Conservation (phyloP, 2,797 vertebrate genomes). For the Siniperca scherzeri region DNA sequence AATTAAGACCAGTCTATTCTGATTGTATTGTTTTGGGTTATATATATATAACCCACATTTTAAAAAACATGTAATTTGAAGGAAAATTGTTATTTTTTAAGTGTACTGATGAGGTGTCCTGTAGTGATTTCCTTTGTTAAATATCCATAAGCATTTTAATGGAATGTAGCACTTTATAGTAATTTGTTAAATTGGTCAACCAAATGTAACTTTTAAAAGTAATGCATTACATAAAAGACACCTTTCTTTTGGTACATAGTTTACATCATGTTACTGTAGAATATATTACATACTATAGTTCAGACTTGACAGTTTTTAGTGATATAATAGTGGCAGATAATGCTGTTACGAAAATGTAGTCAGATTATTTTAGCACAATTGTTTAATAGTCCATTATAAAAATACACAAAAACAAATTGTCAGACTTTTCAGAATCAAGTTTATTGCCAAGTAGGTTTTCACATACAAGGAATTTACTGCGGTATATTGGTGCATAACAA, state of each 20-base stretch:
- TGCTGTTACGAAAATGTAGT: not conserved
- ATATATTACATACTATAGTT: not conserved
- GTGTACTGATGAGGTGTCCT: not conserved
- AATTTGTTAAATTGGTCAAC: not conserved
- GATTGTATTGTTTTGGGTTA: conserved; percentile 1
- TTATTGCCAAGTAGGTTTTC: too few relatives aligned
- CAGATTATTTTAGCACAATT: not conserved
- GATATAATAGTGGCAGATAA: not conserved
- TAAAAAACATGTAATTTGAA: not conserved
- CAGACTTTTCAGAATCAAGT: not conserved
- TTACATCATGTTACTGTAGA: not conserved
- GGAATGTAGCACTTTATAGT: not conserved
- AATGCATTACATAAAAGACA: not conserved
- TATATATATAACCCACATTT: not conserved
- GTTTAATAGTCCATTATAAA: too few relatives aligned
- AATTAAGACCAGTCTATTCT: conserved; percentile 16
- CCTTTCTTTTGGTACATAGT: not conserved
- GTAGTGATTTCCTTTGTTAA: not conserved
- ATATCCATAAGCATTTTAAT: not conserved
- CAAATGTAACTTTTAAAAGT: not conserved
- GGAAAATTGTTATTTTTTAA: not conserved
- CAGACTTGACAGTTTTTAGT: not conserved
- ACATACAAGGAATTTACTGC: too few relatives aligned
- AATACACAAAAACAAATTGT: too few relatives aligned
- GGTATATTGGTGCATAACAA: too few relatives aligned